These are phyloP conservation scores for Muschampia plurimacula DNA, from an alignment of 2,888 invertebrate genomes.

Conservation along the genomic window DNA sequence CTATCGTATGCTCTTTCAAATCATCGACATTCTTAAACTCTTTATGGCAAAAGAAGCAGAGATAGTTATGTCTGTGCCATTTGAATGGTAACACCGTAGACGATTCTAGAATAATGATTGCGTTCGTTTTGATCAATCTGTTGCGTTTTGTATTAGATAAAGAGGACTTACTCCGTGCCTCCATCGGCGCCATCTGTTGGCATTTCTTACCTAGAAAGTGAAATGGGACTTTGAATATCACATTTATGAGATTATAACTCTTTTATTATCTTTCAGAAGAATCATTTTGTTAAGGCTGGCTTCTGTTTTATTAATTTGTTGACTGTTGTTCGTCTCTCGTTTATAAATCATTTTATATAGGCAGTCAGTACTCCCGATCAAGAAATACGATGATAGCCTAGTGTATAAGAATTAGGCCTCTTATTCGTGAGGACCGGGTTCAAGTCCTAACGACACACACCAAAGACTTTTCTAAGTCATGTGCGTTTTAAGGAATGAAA, in stretches of 20 bases:
- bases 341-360: too few relatives aligned
- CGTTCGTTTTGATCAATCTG: constrained; percentile 72
- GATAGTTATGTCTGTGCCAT: constrained; percentile 75
- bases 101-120: constrained; percentile 65
- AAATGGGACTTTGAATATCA: constrained; percentile 53
- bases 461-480: too few relatives aligned
- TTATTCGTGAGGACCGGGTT: too few relatives aligned
- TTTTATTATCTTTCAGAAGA: neutral
- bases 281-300: too few relatives aligned
- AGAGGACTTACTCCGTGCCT: constrained; percentile 60
- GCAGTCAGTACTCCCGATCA: too few relatives aligned
- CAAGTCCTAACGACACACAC: too few relatives aligned
- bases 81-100: constrained; percentile 73
- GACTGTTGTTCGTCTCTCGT: too few relatives aligned
- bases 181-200: constrained; percentile 47
- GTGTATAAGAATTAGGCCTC: too few relatives aligned
- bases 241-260: neutral
- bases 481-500: too few relatives aligned
- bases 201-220: constrained; percentile 70
- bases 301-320: too few relatives aligned
- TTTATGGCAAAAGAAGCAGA: constrained; percentile 77
- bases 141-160: constrained; percentile 72
- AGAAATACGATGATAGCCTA: too few relatives aligned
- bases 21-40: constrained; percentile 59
- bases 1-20: constrained; percentile 71